Base-by-base conservation (phyloP, 2,888 invertebrate genomes). In the Aporophyla nigra region DNA sequence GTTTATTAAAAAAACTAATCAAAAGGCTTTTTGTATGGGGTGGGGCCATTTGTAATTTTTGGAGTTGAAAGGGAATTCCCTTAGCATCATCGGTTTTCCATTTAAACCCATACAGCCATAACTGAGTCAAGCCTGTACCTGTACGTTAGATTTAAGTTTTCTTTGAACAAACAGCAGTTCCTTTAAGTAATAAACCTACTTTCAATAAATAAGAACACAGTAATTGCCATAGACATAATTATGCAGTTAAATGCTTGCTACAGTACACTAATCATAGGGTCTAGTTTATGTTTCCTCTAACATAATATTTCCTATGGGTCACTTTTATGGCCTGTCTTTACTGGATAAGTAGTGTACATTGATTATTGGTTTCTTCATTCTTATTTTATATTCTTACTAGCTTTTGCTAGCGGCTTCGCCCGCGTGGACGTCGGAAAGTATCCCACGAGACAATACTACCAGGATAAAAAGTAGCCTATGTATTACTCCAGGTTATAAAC, bases 201-300 rank as follows among this genome's bases (percentile, higher is more conserved):
- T 63, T 67, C 33, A 40, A 46, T 74, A 66, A 61, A 66, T 40
- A 58, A 33, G 46, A 24, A 27, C 49, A 19, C 43, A 43, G 53
- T 69, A 56, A 80, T 68, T 33, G 19, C 33, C 24, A 19, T 27
- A 72, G 24, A 67, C 56, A 70, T 70, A 80, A 80, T 75, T 75
- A 54, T 58, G 43, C 61, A 80, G 69, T 51, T 71, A 43, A 70
- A 70, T 40, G 58, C 59, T 53, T 14, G 27, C 66, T 61, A 33
- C 51, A 58, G 61, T 76, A 59, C 24, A 5, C 53, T 81, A 76
- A 81, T 81, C 16, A 81, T 81, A 58, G 67, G 46, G 21, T 62
- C 49, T 54, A 71, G n/a, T 80, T 76, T 67, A 80, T 80, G 67
- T 67, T 80, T 80, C 70, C 70, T 80, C 49, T 49, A 58, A n/a